phyloP scores from a whole-genome alignment of 2,797 vertebrate genomes.

The Podarcis siculus region DNA sequence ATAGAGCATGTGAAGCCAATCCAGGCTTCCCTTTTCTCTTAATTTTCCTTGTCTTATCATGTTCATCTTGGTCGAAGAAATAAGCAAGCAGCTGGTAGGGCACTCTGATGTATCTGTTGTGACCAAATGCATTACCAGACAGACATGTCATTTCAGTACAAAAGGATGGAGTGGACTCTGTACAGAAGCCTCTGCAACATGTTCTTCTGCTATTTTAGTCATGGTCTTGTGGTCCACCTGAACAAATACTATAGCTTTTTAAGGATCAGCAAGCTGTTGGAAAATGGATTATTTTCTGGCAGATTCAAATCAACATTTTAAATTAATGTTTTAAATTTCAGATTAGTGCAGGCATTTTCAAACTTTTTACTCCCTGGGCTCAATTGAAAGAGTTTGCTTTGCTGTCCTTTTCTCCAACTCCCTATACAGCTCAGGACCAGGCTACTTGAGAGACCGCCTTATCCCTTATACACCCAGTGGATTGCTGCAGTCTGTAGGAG shows the following conservation, averaged over 20 bases:
- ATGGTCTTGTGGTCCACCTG: neutral
- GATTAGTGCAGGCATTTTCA: no score
- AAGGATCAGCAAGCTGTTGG: neutral
- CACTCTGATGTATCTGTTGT: neutral
- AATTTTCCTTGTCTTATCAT: neutral
- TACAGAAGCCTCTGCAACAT: neutral
- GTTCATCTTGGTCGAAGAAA: neutral
- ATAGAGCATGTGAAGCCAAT: neutral
- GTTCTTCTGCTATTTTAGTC: neutral
- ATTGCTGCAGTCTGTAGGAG: no score
- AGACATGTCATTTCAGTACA: neutral
- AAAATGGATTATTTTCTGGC: neutral
- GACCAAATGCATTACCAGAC: neutral
- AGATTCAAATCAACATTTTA: neutral
- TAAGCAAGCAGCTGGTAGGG: neutral
- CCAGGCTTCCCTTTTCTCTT: neutral
- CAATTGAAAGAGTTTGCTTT: no score
- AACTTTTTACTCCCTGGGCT: no score
- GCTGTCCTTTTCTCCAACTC: no score
- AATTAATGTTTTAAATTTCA: neutral
- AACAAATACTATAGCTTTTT: neutral
- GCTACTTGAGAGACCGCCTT: no score
- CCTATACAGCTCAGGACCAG: no score
- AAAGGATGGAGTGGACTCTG: neutral
- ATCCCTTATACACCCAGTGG: no score